Percentiles rank a stretch among this genome's conserved stretches.
Evolutionary conservation across 92 coral and sea anemone genomes (phyloP).

Genomic region (Porites rus): DNA sequence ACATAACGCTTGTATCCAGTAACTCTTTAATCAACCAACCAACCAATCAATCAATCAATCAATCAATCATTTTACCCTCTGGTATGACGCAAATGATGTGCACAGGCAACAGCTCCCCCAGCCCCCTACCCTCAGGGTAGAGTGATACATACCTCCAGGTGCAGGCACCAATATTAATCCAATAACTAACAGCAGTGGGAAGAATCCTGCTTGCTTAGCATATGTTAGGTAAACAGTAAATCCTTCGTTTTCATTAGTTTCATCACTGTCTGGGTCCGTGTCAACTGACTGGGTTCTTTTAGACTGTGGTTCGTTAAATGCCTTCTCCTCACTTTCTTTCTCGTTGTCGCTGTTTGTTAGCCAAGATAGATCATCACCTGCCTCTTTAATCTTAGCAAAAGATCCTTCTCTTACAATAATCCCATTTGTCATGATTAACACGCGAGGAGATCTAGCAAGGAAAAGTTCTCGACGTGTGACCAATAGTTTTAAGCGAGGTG

Average conservation of each 20-base stretch:
- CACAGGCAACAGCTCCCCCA: too few relatives aligned
- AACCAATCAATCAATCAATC: too few relatives aligned
- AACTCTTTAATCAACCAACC: too few relatives aligned
- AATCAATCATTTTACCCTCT: too few relatives aligned
- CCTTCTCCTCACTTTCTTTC: not conserved
- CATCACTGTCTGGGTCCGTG: not conserved
- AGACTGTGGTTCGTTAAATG: not conserved
- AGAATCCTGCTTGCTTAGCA: conserved; percentile 22
- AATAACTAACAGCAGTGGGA: not conserved
- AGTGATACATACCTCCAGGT: conserved; percentile 24
- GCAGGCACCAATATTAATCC: conserved; percentile 7
- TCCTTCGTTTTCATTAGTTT: not conserved
- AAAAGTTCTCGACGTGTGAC: conserved; percentile 12
- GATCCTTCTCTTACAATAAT: conserved; percentile 17
- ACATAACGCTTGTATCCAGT: too few relatives aligned
- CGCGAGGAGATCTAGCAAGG: conserved; percentile 33
- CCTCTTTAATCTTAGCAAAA: conserved; percentile 11
- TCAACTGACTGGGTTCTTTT: not conserved
- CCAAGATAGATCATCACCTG: conserved; percentile 29
- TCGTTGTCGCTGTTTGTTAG: not conserved
- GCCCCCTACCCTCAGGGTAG: too few relatives aligned
- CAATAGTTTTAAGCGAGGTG: conserved; percentile 22
- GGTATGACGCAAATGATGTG: too few relatives aligned
- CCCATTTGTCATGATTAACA: conserved; percentile 27
- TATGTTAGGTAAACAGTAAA: conserved; percentile 3